These are phyloP conservation scores for Aspidapion aeneum DNA, from an alignment of 2,888 invertebrate genomes.

Conservation along the genomic window DNA sequence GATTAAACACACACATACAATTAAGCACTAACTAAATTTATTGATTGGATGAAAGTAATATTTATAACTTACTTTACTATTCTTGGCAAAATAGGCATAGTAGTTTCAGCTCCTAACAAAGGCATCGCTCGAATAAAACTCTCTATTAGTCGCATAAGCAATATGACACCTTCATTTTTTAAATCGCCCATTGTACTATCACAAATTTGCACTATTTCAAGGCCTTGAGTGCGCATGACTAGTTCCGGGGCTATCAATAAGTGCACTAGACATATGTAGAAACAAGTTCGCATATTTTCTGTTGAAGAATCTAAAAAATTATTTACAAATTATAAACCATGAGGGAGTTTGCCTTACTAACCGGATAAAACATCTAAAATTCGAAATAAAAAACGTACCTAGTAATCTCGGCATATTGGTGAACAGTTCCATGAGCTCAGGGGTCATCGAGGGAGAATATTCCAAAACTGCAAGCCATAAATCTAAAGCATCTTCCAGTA, in stretches of 20 bases:
- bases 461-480: constrained; percentile 85
- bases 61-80: constrained; percentile 55
- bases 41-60: too few species aligned
- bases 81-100: constrained; percentile 60
- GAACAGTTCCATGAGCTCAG: constrained; percentile 68
- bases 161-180: constrained; percentile 66
- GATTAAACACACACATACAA: constrained; percentile 6
- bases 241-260: constrained; percentile 74
- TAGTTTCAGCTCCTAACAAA: constrained; percentile 66
- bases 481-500: constrained; percentile 88
- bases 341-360: not conserved
- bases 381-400: constrained; percentile 47
- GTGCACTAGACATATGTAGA: constrained; percentile 81
- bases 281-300: constrained; percentile 74
- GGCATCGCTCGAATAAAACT: constrained; percentile 73
- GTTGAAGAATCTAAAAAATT: constrained; percentile 70
- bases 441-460: constrained; percentile 63
- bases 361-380: not conserved
- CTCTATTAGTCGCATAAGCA: constrained; percentile 72
- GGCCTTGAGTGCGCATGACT: constrained; percentile 70
- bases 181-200: constrained; percentile 75
- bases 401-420: constrained; percentile 71
- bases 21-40: too few species aligned
- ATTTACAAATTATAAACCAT: constrained; percentile 5
- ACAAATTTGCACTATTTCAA: constrained; percentile 65